These are phyloP conservation scores for Ochlodes sylvanus DNA, from an alignment of 2,888 invertebrate species.

Conservation along the genomic window DNA sequence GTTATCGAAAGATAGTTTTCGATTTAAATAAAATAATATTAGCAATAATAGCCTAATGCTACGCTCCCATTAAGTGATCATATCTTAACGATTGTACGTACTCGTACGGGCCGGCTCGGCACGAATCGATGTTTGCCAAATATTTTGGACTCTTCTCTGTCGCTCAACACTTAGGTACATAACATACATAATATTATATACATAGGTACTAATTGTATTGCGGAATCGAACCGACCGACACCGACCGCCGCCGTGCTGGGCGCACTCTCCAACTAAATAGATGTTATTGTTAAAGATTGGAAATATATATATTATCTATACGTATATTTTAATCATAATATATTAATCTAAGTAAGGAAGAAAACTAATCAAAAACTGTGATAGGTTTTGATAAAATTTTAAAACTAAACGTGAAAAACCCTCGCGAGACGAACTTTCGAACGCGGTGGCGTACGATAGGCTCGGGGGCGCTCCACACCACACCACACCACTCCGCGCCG, in stretches of 20 bases:
- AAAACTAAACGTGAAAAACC: conserved; percentile 65
- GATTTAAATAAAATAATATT: conserved; percentile 77
- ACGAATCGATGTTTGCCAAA: conserved; percentile 62
- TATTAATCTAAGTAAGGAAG: conserved; percentile 83
- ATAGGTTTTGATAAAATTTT: conserved; percentile 85
- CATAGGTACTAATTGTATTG: conserved; percentile 34
- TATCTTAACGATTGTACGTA: conserved; percentile 64
- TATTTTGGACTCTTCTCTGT: conserved; percentile 47
- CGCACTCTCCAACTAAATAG: conserved; percentile 76
- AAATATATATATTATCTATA: conserved; percentile 82
- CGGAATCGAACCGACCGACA: conserved; percentile 20
- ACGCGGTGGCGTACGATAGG: conserved; percentile 45
- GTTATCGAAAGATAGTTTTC: conserved; percentile 83
- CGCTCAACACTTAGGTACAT: conserved; percentile 48
- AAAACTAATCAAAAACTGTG: conserved; percentile 85
- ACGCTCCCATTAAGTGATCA: conserved; percentile 79
- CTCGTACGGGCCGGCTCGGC: conserved; percentile 56
- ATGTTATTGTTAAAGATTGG: conserved; percentile 83
- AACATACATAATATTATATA: conserved; percentile 26
- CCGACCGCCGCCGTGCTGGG: conserved; percentile 46
- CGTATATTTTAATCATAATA: conserved; percentile 82
- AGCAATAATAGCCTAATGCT: conserved; percentile 83
- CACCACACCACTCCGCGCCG: conserved; percentile 40
- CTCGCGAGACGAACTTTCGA: conserved; percentile 49
- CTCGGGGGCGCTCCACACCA: not conserved